Conservation (phyloP, 2,113 vertebrate genomes). For the Uria aalge region DNA sequence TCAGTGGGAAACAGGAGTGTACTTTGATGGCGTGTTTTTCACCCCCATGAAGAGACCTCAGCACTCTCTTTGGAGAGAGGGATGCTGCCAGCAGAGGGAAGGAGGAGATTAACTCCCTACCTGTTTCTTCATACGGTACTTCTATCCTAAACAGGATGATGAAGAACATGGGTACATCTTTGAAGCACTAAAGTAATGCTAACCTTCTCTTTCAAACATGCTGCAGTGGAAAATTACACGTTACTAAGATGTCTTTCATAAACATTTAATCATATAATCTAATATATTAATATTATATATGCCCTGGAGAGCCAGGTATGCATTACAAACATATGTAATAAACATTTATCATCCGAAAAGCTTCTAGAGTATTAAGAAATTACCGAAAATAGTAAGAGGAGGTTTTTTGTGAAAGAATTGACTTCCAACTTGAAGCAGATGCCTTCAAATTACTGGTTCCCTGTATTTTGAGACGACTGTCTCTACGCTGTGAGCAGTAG, state of each 20-base stretch:
- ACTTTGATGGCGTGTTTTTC: not conserved
- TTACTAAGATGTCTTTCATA: not conserved
- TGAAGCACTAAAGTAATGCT: not conserved
- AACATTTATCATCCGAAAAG: not conserved
- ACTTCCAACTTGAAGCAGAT: not conserved
- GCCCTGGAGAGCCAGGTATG: not conserved
- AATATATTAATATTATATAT: not conserved
- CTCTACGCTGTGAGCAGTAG: not conserved
- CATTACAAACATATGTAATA: not conserved
- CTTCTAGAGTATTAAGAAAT: not conserved
- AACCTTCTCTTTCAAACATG: not conserved
- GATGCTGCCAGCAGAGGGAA: not conserved
- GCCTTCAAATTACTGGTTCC: not conserved
- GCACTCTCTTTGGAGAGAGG: not conserved
- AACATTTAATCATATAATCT: not conserved
- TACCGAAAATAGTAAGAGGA: not conserved
- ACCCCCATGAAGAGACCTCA: not conserved
- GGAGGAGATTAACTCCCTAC: not conserved
- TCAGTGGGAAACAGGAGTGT: not conserved
- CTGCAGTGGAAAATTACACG: not conserved
- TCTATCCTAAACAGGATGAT: not conserved
- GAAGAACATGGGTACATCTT: not conserved
- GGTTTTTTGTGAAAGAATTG: not conserved
- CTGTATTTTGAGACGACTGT: not conserved
- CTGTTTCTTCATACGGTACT: not conserved